Evolutionary conservation across 2,113 vertebrate genomes (phyloP), one percentile per base, ranked within the genome.

Genomic region (Emydura subglobosa): DNA sequence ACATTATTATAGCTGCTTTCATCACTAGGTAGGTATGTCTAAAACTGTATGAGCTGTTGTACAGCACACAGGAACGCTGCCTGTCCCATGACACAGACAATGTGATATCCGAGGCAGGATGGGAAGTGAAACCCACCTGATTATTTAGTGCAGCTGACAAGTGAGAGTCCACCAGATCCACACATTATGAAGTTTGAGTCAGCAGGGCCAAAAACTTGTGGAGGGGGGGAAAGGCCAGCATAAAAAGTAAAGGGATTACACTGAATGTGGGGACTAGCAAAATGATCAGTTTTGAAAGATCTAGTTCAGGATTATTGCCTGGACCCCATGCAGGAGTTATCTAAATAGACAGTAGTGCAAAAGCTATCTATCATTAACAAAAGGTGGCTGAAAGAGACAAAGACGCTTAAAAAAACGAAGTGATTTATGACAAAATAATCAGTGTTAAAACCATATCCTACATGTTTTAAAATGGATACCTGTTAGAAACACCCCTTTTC

Each of bases 241-340:
- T 86, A 88, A 91, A 82, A 42, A 59, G 79, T 47, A 49, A 84
- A 76, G 50, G 47, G 39, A 50, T 31, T 34, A 21, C 8, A 21
- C 8, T 5, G 25, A 14, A 24, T 47, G 6, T 6, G 51, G n/a
- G 51, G 78, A 5, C 49, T 42, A 51, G 17, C 0, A 3, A 3
- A 17, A 0, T 39, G 39, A 39, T 11, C 47, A 11, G 34, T 22
- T 57, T 50, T 22, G 22, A 10, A 82, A 72, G 5, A 47, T 47
- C 47, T 47, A 47, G 47, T 47, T 8, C 47, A 47, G 47, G 47
- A 47, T 47, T 47, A 47, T 47, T 47, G 42, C 12, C 14, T 47
- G 61, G 53, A 81, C 47, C 47, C 47, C 47, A 47, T 47, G 47
- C 47, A 47, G 47, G 47, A 47, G 47, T 8, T 47, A 47, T 4